A percentile compares a stretch with the other conserved stretches of the same genome.
Conservation (phyloP, 1,140 invertebrate species). For the Eubasilissa regina region DNA sequence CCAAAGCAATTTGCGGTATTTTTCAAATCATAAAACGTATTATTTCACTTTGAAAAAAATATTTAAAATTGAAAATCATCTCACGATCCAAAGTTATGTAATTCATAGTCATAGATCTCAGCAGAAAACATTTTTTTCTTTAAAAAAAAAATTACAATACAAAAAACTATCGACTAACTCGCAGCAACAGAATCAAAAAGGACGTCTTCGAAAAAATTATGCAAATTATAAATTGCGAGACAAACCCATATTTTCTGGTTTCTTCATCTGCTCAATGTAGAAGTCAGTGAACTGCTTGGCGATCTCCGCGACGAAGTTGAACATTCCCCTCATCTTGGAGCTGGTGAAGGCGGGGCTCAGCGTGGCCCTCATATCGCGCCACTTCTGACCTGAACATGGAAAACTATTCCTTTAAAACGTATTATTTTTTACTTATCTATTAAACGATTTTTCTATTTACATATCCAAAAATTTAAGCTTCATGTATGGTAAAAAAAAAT, state of each 20-base stretch:
- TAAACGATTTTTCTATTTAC: background rate
- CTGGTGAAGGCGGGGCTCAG: conserved; percentile 72
- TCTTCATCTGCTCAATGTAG: conserved; percentile 33
- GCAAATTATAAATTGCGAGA: background rate
- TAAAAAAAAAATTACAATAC: no score
- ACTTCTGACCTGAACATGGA: conserved; percentile 64
- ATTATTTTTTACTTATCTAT: background rate
- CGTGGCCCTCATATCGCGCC: conserved; percentile 73
- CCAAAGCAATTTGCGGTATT: background rate
- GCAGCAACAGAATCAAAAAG: no score
- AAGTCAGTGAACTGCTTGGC: conserved; percentile 61
- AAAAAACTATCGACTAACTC: no score
- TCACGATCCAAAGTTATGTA: background rate
- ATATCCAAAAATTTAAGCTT: background rate
- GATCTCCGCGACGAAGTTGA: conserved; percentile 66
- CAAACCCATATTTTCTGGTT: background rate
- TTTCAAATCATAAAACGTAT: background rate
- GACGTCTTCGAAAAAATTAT: no score
- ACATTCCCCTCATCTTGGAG: conserved; percentile 71
- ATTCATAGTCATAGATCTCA: background rate
- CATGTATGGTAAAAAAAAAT: no score
- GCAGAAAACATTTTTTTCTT: no score
- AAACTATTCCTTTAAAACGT: background rate
- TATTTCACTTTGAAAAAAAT: background rate
- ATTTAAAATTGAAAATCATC: background rate